Conservation (phyloP, 2,113 vertebrate species). For the Indicator indicator region DNA sequence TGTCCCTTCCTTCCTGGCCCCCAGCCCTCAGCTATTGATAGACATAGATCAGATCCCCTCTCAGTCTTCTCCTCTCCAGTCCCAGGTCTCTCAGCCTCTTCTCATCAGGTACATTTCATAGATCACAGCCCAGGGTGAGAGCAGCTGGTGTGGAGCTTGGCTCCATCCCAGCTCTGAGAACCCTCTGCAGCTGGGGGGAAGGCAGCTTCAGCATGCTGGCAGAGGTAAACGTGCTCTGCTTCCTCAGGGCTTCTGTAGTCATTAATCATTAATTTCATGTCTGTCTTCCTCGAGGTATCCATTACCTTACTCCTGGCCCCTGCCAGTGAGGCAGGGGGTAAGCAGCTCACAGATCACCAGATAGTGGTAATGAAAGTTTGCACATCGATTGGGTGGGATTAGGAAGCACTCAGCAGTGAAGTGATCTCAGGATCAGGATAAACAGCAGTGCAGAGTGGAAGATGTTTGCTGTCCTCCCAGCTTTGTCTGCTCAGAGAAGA, state of each 20-base stretch:
- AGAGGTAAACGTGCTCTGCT: slow-evolving; percentile 65
- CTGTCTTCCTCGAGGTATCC: slow-evolving; percentile 67
- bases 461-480: not conserved
- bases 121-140: not conserved
- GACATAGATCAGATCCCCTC: too few relatives aligned
- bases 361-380: slow-evolving; percentile 68
- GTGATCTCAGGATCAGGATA: not conserved
- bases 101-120: not conserved
- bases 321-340: slow-evolving; percentile 59
- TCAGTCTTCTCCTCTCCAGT: too few relatives aligned
- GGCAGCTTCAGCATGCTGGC: slow-evolving; percentile 12
- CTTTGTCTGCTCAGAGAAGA: slow-evolving; percentile 34
- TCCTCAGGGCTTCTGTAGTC: slow-evolving; percentile 69
- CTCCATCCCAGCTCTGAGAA: not conserved
- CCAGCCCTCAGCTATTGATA: too few relatives aligned
- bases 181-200: not conserved
- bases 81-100: too few relatives aligned
- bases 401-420: slow-evolving; percentile 50
- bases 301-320: slow-evolving; percentile 64
- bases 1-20: too few relatives aligned
- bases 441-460: not conserved
- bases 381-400: slow-evolving; percentile 76
- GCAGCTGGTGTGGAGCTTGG: not conserved
- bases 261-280: slow-evolving; percentile 75
- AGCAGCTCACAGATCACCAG: slow-evolving; percentile 75